A percentile compares a stretch with the other conserved stretches of the same genome.
phyloP scores from a whole-genome alignment of 1,140 invertebrate genomes.

The Caenorhabditis remanei region DNA sequence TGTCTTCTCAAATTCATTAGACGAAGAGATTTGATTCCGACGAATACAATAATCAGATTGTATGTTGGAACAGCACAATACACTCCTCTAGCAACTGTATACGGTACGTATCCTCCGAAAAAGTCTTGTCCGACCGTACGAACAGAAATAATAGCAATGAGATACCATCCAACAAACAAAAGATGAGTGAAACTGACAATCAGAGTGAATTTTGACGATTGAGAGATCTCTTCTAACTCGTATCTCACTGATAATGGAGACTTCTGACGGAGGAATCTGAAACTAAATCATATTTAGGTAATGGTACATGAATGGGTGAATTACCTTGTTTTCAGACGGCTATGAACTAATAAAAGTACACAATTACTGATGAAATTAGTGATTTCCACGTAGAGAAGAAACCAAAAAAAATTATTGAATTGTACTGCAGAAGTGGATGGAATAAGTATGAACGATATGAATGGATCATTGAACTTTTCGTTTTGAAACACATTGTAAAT shows the following conservation, averaged over 20 bases:
- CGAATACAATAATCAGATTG: background rate
- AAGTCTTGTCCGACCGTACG: background rate
- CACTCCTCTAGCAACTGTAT: conserved; percentile 22
- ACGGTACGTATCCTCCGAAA: background rate
- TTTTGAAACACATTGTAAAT: background rate
- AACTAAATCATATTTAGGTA: background rate
- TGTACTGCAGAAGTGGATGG: background rate
- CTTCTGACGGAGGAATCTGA: background rate
- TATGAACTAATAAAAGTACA: background rate
- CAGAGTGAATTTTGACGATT: conserved; percentile 3
- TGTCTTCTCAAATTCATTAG: conserved; percentile 8
- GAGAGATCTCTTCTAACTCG: conserved; percentile 14
- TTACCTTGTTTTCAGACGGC: background rate
- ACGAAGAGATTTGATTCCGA: background rate
- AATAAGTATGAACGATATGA: conserved; percentile 2
- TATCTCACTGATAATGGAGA: background rate
- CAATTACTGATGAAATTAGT: background rate
- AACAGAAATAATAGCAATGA: background rate
- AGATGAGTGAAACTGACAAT: conserved; percentile 29
- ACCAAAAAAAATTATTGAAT: conserved; percentile 1
- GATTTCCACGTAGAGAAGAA: background rate
- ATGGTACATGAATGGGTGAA: background rate
- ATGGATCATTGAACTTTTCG: background rate
- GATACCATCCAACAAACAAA: conserved; percentile 24
- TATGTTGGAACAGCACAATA: conserved; percentile 3